Base-by-base conservation (phyloP, 2,113 vertebrate genomes). In the Rhombomys opimus region DNA sequence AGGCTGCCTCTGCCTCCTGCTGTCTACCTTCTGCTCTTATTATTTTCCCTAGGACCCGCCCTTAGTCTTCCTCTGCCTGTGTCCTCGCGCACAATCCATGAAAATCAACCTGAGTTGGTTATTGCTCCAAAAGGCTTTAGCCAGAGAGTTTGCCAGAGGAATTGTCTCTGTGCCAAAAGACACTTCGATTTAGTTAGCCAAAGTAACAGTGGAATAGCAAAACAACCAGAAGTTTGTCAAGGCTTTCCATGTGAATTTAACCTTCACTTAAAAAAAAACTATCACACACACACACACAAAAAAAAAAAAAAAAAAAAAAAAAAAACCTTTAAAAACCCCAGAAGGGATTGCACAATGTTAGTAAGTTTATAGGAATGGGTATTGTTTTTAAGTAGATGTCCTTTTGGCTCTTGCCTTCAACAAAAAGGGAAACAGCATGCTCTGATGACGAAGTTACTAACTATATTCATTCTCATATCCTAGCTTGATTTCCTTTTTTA, bases 71-170 rank as follows among this genome's bases (percentile, higher is more conserved):
- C 15, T 95, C 85, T 93, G 78, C 93, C 97, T 92, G 25, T 50
- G 96, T 95, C 95, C 75, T 75, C 50, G 18, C 88, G 88, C 76
- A 50, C 87, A 52, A 96, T 97, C 95, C 95, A 97, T 90, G 97
- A 96, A 95, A 98, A 87, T 18, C 18, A 70, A 93, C 97, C 96
- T 94, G 97, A 98, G 93, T n/a, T 72, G 70, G 70, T 98, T 98
- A 98, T 96, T 96, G 96, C 93, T 98, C 96, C 96, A 97, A 98
- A 98, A 98, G 93, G 95, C 97, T 94, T 98, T 98, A 98, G 97
- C 96, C 97, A 97, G 97, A 80, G 97, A 96, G 98, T 98, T 96
- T 97, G 97, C 98, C 97, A 98, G 97, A 98, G 93, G 95, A 96
- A 97, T 98, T 96, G 98, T 97, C 94, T 89, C 95, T 92, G 96